Evolutionary conservation across 30 jellyfish, hydroid and myxozoan genomes (phyloP).

Genomic region (Catostylus mosaicus): DNA sequence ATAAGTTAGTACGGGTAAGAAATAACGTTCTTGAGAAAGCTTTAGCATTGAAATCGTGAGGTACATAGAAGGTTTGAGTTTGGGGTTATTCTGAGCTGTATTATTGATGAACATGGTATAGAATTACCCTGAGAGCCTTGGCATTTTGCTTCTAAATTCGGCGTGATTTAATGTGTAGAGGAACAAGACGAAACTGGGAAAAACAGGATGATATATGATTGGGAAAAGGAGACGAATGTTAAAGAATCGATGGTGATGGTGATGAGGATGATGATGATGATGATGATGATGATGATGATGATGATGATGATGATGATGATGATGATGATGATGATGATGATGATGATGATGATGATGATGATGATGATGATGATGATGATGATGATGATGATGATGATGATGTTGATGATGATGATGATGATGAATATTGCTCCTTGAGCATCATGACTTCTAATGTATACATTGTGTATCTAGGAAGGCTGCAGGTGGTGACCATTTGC

Average conservation of each 20-base stretch:
- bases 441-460: neutral
- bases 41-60: no score
- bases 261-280: neutral
- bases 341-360: neutral
- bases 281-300: neutral
- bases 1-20: no score
- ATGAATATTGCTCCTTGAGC: neutral
- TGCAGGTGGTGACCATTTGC: slow-evolving; percentile 54
- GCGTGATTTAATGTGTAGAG: no score
- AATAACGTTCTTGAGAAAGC: no score
- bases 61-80: no score
- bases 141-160: no score
- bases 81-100: no score
- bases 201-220: no score
- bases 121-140: no score
- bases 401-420: neutral
- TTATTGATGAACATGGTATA: no score
- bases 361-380: neutral
- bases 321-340: neutral
- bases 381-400: neutral
- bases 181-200: neutral
- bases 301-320: neutral
- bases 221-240: no score
- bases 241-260: no score
- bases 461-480: slow-evolving; percentile 17